Percentiles rank a stretch among this genome's conserved stretches.
These are phyloP conservation scores for Microchrysa polita DNA, from an alignment of 2,888 invertebrate genomes.

Conservation along the genomic window DNA sequence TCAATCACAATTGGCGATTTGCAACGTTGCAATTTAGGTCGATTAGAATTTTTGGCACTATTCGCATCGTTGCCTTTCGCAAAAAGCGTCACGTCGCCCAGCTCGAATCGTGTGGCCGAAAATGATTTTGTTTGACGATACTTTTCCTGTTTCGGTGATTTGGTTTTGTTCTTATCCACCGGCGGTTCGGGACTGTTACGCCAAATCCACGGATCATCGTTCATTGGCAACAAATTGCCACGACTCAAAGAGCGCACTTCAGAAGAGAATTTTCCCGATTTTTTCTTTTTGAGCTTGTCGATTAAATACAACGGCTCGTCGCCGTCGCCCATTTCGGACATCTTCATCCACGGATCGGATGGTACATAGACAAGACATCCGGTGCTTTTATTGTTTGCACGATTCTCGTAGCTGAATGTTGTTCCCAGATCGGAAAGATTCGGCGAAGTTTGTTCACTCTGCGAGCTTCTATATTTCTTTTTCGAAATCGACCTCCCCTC, in stretches of 20 bases:
- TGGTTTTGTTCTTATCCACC: slow-evolving; percentile 38
- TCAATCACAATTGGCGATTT: slow-evolving; percentile 55
- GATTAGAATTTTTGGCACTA: slow-evolving; percentile 45
- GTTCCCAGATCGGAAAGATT: slow-evolving; percentile 58
- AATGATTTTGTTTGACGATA: slow-evolving; percentile 57
- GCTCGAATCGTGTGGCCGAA: slow-evolving; percentile 54
- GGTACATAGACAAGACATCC: slow-evolving; percentile 61
- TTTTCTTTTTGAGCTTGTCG: slow-evolving; percentile 6
- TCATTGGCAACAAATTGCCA: slow-evolving; percentile 49
- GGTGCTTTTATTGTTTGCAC: slow-evolving; percentile 57
- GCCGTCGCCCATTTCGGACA: slow-evolving; percentile 53
- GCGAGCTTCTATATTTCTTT: slow-evolving; percentile 56
- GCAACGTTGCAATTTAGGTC: slow-evolving; percentile 56
- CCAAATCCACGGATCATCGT: slow-evolving; percentile 60
- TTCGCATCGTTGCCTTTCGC: slow-evolving; percentile 44
- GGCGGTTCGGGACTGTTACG: slow-evolving; percentile 50
- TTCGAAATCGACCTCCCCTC: slow-evolving; percentile 44
- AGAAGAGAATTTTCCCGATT: slow-evolving; percentile 48
- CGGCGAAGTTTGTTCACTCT: slow-evolving; percentile 64
- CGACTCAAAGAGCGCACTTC: slow-evolving; percentile 53
- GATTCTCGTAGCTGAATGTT: slow-evolving; percentile 55
- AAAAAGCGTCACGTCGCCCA: slow-evolving; percentile 39
- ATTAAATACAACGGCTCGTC: neutral
- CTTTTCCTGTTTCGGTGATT: slow-evolving; percentile 52
- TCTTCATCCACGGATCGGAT: slow-evolving; percentile 63